Conservation (phyloP, 2,797 vertebrate genomes). For the Salarias fasciatus region DNA sequence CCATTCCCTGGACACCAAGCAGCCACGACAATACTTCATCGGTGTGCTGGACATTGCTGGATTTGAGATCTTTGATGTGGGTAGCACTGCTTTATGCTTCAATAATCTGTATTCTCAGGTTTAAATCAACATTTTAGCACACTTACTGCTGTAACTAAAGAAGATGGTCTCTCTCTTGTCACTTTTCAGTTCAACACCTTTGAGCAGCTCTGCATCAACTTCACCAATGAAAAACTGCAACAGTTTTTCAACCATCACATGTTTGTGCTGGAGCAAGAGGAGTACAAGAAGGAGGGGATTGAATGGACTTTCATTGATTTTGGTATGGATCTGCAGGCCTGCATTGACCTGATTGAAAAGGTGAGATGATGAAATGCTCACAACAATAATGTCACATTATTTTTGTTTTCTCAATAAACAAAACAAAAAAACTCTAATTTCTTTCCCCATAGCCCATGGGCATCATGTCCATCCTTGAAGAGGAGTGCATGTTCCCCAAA, state of each 20-base stretch:
- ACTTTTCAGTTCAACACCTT: slow-evolving; percentile 61
- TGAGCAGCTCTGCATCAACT: slow-evolving; percentile 92
- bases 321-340: slow-evolving; percentile 84
- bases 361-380: slow-evolving; percentile 69
- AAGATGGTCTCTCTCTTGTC: too few relatives aligned
- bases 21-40: slow-evolving; percentile 87
- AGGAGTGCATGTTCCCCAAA: slow-evolving; percentile 97
- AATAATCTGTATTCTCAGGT: too few relatives aligned
- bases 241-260: slow-evolving; percentile 83
- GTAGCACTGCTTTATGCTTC: not conserved
- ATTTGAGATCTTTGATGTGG: slow-evolving; percentile 90
- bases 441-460: slow-evolving; percentile 81
- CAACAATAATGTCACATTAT: slow-evolving; percentile 23
- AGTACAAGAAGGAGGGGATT: slow-evolving; percentile 84
- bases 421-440: too few relatives aligned
- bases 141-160: too few relatives aligned
- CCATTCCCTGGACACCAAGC: slow-evolving; percentile 88
- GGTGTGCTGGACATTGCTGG: slow-evolving; percentile 89
- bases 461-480: slow-evolving; percentile 93
- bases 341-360: slow-evolving; percentile 85
- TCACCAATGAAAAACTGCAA: slow-evolving; percentile 83
- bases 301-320: slow-evolving; percentile 85
- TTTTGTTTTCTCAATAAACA: not conserved
- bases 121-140: too few relatives aligned
- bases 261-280: slow-evolving; percentile 80